Conservation (phyloP, 2,797 vertebrate genomes). For the Mus caroli region DNA sequence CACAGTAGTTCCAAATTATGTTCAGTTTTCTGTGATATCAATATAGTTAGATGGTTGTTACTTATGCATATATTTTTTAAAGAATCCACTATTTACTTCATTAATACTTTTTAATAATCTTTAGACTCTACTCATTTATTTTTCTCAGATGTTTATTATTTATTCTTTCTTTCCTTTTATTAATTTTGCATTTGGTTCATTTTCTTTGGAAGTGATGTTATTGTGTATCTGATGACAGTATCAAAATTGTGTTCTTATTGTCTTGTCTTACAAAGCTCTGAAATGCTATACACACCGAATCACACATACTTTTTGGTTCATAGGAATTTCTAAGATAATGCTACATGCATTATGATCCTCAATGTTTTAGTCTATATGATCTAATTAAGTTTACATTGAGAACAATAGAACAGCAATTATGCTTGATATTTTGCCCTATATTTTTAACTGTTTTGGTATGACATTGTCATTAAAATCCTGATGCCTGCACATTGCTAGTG, state of each 20-base stretch:
- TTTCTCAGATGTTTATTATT: neutral
- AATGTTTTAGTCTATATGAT: neutral
- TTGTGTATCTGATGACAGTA: neutral
- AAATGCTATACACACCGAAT: neutral
- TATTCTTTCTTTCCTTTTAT: neutral
- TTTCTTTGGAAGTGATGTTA: neutral
- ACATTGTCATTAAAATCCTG: neutral
- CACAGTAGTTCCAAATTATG: neutral
- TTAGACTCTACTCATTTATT: neutral
- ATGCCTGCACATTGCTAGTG: neutral
- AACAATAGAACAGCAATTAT: neutral
- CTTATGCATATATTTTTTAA: neutral
- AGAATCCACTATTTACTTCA: neutral
- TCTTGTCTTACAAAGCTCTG: neutral
- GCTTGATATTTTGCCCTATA: neutral
- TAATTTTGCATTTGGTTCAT: neutral
- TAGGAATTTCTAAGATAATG: neutral
- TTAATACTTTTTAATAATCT: neutral
- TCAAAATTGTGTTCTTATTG: neutral
- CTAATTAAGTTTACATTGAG: neutral
- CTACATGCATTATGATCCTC: neutral
- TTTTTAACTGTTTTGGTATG: slow-evolving; percentile 12
- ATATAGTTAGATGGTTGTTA: neutral
- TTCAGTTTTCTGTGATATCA: neutral
- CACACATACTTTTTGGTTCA: neutral